Evolutionary conservation across 2,113 vertebrate genomes (phyloP).

Genomic region (Onychorhynchus coronatus): DNA sequence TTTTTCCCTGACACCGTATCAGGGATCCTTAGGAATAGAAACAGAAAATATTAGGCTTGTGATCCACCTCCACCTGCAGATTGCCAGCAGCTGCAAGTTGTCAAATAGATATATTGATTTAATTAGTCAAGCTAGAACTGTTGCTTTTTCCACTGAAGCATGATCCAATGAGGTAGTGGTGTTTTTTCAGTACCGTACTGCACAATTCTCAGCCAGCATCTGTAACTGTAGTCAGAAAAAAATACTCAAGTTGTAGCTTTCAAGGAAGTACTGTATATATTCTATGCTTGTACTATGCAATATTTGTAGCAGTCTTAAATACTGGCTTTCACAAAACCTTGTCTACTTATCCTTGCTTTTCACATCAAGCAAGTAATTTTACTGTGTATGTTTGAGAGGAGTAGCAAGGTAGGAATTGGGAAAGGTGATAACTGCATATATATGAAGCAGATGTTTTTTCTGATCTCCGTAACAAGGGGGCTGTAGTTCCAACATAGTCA

Average conservation of each 20-base stretch:
- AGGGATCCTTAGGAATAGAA: conserved; percentile 61
- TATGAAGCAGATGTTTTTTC: not conserved
- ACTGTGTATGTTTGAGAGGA: not conserved
- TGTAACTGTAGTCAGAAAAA: conserved; percentile 16
- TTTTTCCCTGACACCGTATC: conserved; percentile 41
- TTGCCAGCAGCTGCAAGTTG: conserved; percentile 54
- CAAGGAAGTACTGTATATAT: not conserved
- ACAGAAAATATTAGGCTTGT: conserved; percentile 22
- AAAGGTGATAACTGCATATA: not conserved
- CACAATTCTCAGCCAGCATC: not conserved
- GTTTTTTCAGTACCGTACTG: not conserved
- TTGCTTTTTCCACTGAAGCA: conserved; percentile 23
- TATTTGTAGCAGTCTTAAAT: not conserved
- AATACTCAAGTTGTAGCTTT: not conserved
- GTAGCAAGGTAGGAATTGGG: not conserved
- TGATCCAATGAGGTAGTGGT: not conserved
- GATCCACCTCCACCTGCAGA: conserved; percentile 44
- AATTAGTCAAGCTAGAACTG: conserved; percentile 66
- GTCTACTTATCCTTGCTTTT: not conserved
- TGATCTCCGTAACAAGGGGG: not conserved
- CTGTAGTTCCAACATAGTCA: not conserved
- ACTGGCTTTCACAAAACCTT: not conserved
- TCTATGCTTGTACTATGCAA: not conserved
- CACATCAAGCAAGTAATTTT: not conserved
- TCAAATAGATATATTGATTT: conserved; percentile 73